These are phyloP conservation scores for Luehdorfia chinensis DNA, from an alignment of 1,140 invertebrate genomes.

Conservation along the genomic window DNA sequence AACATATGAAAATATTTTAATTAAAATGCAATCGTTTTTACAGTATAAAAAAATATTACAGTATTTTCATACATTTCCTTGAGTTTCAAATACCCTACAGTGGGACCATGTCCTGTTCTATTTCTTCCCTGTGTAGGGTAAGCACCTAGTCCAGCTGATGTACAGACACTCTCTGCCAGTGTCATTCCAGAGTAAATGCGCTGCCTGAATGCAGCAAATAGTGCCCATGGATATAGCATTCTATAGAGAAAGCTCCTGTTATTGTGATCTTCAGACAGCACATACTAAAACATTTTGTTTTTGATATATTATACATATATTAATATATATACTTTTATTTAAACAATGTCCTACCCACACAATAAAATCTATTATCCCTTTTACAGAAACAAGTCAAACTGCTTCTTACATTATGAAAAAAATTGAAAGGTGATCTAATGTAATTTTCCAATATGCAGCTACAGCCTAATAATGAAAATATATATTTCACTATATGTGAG, in stretches of 20 bases:
- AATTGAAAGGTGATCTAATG: too few species aligned
- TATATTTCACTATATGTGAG: too few species aligned
- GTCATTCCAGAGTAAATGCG: constrained; percentile 94
- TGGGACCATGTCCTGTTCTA: constrained; percentile 89
- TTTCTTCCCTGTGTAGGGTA: constrained; percentile 87
- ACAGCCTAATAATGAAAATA: too few species aligned
- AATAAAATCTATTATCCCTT: too few species aligned
- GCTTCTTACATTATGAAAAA: too few species aligned
- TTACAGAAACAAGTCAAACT: constrained; percentile 17
- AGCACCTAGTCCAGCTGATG: constrained; percentile 91
- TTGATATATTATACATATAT: background rate
- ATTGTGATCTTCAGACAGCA: constrained; percentile 82
- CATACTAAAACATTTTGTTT: constrained; percentile 81
- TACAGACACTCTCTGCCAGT: constrained; percentile 94
- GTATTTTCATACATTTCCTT: constrained; percentile 71
- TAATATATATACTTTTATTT: too few species aligned
- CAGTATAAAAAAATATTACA: background rate
- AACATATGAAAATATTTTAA: background rate
- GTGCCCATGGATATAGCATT: constrained; percentile 90
- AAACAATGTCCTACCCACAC: too few species aligned
- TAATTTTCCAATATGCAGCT: too few species aligned
- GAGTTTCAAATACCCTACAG: constrained; percentile 77
- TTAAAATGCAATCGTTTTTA: background rate
- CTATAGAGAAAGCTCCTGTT: constrained; percentile 84
- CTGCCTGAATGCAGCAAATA: constrained; percentile 92